Conservation (phyloP, 2,888 invertebrate species). For the Ganaspis brasiliensis region DNA sequence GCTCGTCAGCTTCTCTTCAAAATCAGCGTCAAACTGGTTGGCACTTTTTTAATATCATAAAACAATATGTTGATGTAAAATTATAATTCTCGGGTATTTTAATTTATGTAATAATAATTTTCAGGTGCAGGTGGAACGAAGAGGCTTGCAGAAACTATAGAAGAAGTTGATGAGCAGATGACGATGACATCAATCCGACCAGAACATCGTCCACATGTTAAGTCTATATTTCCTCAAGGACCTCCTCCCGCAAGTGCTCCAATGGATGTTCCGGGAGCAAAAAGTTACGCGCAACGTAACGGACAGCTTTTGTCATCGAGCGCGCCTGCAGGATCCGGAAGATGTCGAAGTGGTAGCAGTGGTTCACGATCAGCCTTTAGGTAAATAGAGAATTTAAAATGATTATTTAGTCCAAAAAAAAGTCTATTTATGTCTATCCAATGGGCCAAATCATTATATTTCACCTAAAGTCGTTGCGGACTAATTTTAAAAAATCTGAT, state of each 20-base stretch:
- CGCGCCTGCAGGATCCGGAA: constrained; percentile 67
- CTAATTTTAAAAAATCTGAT: no score
- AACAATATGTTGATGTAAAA: constrained; percentile 78
- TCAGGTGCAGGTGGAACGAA: constrained; percentile 70
- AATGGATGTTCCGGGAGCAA: constrained; percentile 83
- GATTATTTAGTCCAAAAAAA: no score
- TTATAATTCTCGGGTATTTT: constrained; percentile 82
- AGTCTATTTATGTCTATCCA: no score
- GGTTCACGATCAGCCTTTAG: background rate
- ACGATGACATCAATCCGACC: constrained; percentile 89
- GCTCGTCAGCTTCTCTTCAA: constrained; percentile 74
- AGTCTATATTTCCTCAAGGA: constrained; percentile 79
- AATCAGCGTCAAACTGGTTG: constrained; percentile 60
- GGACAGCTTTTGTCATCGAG: constrained; percentile 72
- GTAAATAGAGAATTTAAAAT: background rate
- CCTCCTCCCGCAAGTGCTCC: constrained; percentile 85
- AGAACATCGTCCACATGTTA: constrained; percentile 79
- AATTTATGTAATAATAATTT: constrained; percentile 2
- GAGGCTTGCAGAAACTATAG: constrained; percentile 77
- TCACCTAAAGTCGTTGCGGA: no score
- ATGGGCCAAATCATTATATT: no score
- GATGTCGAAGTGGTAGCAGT: constrained; percentile 13
- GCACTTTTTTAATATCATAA: no score
- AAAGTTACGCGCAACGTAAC: constrained; percentile 58
- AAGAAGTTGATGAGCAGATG: constrained; percentile 88